phyloP scores from a whole-genome alignment of 2,113 vertebrate genomes.

The Fulica atra region DNA sequence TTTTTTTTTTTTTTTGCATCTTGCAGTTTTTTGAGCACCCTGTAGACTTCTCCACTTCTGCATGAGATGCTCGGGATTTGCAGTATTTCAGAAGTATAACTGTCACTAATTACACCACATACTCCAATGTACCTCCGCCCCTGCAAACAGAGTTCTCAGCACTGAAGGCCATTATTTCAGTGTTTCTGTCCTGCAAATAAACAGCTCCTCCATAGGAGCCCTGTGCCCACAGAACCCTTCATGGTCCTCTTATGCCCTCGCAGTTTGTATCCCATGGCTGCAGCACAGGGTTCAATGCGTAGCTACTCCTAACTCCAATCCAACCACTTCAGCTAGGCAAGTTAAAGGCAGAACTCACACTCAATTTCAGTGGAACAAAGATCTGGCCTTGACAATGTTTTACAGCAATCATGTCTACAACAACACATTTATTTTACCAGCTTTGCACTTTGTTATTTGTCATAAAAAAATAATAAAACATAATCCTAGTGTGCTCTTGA shows the following conservation, averaged over 20 bases:
- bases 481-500: neutral
- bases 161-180: neutral
- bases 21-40: neutral
- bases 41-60: neutral
- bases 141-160: neutral
- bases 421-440: neutral
- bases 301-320: neutral
- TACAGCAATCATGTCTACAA: neutral
- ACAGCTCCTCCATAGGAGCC: neutral
- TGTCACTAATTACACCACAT: neutral
- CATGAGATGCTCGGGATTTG: neutral
- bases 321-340: neutral
- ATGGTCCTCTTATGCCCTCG: accelerated
- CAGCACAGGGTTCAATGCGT: accelerated
- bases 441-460: neutral
- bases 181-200: neutral
- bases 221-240: neutral
- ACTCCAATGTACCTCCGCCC: neutral
- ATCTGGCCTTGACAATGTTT: neutral
- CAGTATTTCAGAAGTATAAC: neutral
- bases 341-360: neutral
- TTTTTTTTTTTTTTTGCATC: neutral
- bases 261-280: neutral
- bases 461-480: neutral
- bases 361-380: neutral